Evolutionary conservation across 2,113 vertebrate species (phyloP).

Genomic region (Tachycineta bicolor): DNA sequence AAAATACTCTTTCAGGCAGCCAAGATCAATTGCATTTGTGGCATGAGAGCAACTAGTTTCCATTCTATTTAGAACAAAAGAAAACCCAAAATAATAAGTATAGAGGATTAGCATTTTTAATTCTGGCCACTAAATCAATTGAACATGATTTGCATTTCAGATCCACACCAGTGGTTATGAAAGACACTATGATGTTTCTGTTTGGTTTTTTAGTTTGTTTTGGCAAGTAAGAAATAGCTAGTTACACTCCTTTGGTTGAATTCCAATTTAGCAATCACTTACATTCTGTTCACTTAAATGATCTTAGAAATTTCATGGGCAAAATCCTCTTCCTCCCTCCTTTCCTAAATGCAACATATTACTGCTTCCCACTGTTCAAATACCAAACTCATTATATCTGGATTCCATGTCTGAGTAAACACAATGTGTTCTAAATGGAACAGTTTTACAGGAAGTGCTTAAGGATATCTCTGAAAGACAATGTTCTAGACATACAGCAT

Average conservation of each 20-base stretch:
- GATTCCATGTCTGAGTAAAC: neutral
- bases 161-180: neutral
- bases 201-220: neutral
- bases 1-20: neutral
- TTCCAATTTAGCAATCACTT: conserved; percentile 29
- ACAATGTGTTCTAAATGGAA: neutral
- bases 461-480: neutral
- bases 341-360: neutral
- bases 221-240: neutral
- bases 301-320: neutral
- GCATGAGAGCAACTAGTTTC: neutral
- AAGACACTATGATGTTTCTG: neutral
- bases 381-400: neutral
- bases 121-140: neutral
- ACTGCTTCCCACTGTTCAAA: neutral
- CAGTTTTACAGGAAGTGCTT: neutral
- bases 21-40: neutral
- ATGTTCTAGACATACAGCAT: neutral
- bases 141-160: neutral
- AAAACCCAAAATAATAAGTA: neutral
- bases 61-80: neutral
- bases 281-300: neutral
- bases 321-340: neutral
- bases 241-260: neutral
- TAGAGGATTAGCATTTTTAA: neutral